These are phyloP conservation scores for Todiramphus chloris DNA, from an alignment of 2,113 vertebrate genomes.

Conservation along the genomic window DNA sequence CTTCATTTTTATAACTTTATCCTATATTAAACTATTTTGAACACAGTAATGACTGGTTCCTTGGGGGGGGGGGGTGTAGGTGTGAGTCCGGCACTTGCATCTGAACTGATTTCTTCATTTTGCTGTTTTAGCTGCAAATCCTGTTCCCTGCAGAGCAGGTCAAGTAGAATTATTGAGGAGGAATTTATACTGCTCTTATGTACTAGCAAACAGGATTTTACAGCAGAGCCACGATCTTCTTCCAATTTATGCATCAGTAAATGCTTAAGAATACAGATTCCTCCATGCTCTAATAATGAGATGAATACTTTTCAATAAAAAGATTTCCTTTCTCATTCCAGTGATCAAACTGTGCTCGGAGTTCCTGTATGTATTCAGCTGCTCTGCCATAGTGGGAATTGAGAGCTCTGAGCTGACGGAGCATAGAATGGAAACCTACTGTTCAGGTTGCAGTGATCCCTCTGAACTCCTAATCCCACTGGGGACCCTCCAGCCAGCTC, in stretches of 20 bases:
- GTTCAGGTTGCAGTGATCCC: neutral
- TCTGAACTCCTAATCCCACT: neutral
- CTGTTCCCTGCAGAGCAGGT: neutral
- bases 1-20: neutral
- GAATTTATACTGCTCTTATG: neutral
- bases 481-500: neutral
- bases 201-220: neutral
- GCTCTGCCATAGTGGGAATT: neutral
- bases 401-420: neutral
- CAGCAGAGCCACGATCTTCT: neutral
- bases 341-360: neutral
- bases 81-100: neutral
- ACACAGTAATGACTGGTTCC: neutral
- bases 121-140: neutral
- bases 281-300: neutral
- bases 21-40: neutral
- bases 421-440: slow-evolving; percentile 13
- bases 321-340: neutral
- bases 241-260: neutral
- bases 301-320: neutral
- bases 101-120: neutral
- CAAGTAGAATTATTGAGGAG: neutral
- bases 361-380: neutral
- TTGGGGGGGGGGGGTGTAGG: neutral
- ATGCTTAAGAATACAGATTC: neutral